Base-by-base conservation (phyloP, 2,113 vertebrate genomes). In the Terrapene triunguis region DNA sequence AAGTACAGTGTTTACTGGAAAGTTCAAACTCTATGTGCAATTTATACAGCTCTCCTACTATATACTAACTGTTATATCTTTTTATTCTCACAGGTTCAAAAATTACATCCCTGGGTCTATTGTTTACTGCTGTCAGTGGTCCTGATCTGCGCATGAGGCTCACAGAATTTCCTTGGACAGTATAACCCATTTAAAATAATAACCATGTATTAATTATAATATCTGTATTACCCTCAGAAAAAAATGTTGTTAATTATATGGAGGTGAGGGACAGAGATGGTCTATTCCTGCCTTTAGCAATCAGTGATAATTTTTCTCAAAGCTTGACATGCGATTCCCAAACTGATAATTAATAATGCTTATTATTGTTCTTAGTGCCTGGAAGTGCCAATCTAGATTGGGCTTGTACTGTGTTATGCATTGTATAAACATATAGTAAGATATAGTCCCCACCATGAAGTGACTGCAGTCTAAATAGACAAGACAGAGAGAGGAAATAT, bases 11-110 rank as follows among this genome's bases (percentile, higher is more conserved):
- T 5, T 85, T 83, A 9, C 42, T 76, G 5, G 44, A 62, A 80
- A 7, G 29, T 86, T 94, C 24, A 32, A 78, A 89, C 53, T 84
- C 3, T 32, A 55, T 93, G 5, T 72, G 47, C 76, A 48, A 84
- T 11, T 89, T 51, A 2, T 38, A 24, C 7, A 81, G 21, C 65
- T 87, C 55, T 2, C n/a, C 54, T 80, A 10, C 25, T 86, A 13
- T 1, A 1, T 0, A 2, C 3, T 42, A 76, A 85, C 9, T 35
- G 65, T 38, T 29, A 65, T 54, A 42, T 9, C 0, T 84, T 1
- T 82, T 59, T 3, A 7, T 72, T 53, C 89, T 93, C 21, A 29
- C 8, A 57, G 38, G n/a, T 38, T 59, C 35, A 16, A 87, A 65
- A 25, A 5, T 69, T 47, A 32, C 1, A 1, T 87, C 24, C 21